Conservation (phyloP, 2,113 vertebrate species). For the Trinectes maculatus region DNA sequence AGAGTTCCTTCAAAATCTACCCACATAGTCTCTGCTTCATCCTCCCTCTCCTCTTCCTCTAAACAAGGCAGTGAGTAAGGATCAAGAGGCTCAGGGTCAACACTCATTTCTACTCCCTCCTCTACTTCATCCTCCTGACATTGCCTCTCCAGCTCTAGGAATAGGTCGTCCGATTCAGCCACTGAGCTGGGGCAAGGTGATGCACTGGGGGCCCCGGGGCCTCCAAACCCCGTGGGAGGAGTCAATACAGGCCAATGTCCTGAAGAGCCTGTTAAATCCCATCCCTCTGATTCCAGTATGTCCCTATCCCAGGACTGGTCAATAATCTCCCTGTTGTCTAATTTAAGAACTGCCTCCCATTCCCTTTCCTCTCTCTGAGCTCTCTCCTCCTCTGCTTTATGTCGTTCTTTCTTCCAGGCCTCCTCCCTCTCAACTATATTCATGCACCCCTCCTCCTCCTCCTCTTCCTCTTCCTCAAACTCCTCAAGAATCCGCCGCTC, state of each 20-base stretch:
- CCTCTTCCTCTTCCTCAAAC: constrained; percentile 72
- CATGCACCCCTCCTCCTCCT: constrained; percentile 11
- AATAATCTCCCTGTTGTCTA: constrained; percentile 78
- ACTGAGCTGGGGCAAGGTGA: constrained; percentile 85
- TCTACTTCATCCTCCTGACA: constrained; percentile 82
- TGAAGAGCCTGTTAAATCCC: constrained; percentile 74
- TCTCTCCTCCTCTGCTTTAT: constrained; percentile 71
- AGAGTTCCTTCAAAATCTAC: constrained; percentile 55
- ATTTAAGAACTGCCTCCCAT: constrained; percentile 83
- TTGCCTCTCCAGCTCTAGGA: constrained; percentile 92
- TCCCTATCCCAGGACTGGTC: constrained; percentile 74
- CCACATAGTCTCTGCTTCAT: constrained; percentile 24
- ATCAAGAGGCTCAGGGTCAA: constrained; percentile 62
- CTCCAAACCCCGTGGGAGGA: constrained; percentile 81
- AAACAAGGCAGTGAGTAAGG: constrained; percentile 63
- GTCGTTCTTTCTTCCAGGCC: constrained; percentile 77
- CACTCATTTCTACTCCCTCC: constrained; percentile 71
- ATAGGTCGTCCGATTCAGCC: constrained; percentile 92
- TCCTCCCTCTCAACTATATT: constrained; percentile 40
- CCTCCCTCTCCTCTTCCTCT: constrained; percentile 64
- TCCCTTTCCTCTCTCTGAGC: constrained; percentile 84
- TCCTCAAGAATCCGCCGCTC: constrained; percentile 91
- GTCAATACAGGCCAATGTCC: constrained; percentile 80
- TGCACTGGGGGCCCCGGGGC: constrained; percentile 64
- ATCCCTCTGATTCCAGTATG: constrained; percentile 74